Conservation (phyloP, 1,140 invertebrate species). For the Drosophila busckii region DNA sequence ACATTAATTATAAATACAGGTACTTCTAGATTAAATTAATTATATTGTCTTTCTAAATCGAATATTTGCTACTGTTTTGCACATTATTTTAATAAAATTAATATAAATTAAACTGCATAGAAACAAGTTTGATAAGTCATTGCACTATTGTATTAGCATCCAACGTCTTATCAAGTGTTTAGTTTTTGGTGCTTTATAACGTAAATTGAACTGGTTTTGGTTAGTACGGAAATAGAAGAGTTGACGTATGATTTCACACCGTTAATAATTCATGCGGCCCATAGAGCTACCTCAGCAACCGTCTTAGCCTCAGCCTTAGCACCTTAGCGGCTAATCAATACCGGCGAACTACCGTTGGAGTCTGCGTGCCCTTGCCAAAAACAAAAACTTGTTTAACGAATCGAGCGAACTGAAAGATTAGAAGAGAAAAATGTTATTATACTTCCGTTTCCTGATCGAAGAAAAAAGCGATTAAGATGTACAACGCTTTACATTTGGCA, state of each 20-base stretch:
- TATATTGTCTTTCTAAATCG: too few relatives aligned
- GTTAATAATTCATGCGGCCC: constrained; percentile 33
- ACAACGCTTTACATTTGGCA: constrained; percentile 37
- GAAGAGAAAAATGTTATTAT: constrained; percentile 34
- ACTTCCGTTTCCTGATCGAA: constrained; percentile 71
- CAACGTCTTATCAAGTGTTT: constrained; percentile 2
- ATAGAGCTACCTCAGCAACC: constrained; percentile 1
- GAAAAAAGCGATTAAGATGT: constrained; percentile 35
- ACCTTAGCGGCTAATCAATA: constrained; percentile 34
- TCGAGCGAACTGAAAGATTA: constrained; percentile 52
- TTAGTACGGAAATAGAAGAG: constrained; percentile 59
- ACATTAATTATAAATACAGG: too few relatives aligned
- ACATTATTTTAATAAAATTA: too few relatives aligned
- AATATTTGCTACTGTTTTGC: too few relatives aligned
- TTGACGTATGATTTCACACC: constrained; percentile 13
- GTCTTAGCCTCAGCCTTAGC: constrained; percentile 26
- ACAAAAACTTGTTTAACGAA: constrained; percentile 54
- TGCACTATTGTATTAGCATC: constrained; percentile 21
- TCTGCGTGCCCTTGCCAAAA: constrained; percentile 53
- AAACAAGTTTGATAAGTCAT: constrained; percentile 15
- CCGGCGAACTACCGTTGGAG: constrained; percentile 53
- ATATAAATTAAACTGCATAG: too few relatives aligned
- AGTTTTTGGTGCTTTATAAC: constrained; percentile 17
- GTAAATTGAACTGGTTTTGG: constrained; percentile 65
- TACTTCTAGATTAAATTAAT: too few relatives aligned